Evolutionary conservation across 2,888 invertebrate genomes (phyloP).

Genomic region (Scelioninae gen. 2): DNA sequence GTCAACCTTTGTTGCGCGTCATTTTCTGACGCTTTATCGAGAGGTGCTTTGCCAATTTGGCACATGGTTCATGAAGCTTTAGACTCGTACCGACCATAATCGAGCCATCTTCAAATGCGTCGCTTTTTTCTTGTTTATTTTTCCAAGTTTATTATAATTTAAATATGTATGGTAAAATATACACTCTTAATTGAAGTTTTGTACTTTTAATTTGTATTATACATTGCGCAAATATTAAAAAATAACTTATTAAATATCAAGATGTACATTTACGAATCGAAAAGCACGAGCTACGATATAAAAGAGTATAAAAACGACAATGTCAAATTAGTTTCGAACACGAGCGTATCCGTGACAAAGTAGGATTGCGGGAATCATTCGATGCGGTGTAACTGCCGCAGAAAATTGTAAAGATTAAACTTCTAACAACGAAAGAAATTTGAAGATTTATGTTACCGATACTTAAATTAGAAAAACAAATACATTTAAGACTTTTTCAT

Average conservation of each 20-base stretch:
- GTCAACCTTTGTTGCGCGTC: too few species aligned
- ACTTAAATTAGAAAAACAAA: constrained; percentile 14
- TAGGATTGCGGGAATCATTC: constrained; percentile 60
- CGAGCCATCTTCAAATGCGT: too few species aligned
- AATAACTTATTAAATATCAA: constrained; percentile 56
- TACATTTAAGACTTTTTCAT: too few species aligned
- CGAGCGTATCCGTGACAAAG: constrained; percentile 70
- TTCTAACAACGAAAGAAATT: constrained; percentile 51
- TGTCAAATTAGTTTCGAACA: constrained; percentile 64
- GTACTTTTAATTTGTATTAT: too few species aligned
- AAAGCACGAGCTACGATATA: constrained; percentile 60
- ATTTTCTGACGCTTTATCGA: too few species aligned
- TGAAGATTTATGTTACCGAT: constrained; percentile 30
- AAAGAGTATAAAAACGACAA: constrained; percentile 57
- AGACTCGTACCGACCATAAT: too few species aligned
- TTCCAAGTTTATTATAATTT: too few species aligned
- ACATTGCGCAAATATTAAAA: constrained; percentile 24
- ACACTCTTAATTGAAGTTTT: too few species aligned
- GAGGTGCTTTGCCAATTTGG: too few species aligned
- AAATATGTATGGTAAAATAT: too few species aligned
- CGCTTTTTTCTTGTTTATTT: too few species aligned
- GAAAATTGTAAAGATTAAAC: constrained; percentile 58
- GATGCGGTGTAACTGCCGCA: constrained; percentile 59
- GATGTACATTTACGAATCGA: constrained; percentile 46
- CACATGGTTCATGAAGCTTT: too few species aligned